Evolutionary conservation across 2,113 vertebrate genomes (phyloP), one percentile per base, ranked within the genome.

Genomic region (Nothobranchius kuhntae): DNA sequence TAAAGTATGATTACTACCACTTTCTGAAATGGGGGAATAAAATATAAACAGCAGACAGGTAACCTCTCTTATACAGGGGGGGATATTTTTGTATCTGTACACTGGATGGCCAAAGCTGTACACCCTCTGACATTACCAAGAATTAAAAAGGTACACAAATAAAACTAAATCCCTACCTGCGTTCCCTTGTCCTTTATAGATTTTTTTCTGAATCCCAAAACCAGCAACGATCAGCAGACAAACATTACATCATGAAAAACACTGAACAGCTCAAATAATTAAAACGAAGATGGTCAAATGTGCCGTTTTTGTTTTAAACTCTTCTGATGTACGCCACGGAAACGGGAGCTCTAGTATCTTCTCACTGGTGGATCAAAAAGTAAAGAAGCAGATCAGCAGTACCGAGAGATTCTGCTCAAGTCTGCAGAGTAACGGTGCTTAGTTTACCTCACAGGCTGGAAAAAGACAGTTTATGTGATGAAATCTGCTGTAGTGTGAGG

Each of bases 191-290:
- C 75, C 48, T 53, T 30, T 30, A 4, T 30, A 17, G 13, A 13
- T 77, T 55, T 64, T 26, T 71, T 36, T 63, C 36, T 26, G 55
- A 55, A 47, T 71, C 13, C 3, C 68, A 65, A 63, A 52, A 9
- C 63, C 75, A 30, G 30, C 30, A 30, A 30, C 30, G 30, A 30
- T 30, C 30, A 36, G 46, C 62, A 86, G 80, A 83, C 56, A 60
- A 77, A 78, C 55, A 79, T 68, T 14, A 56, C 72, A 40, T 63
- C 72, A 75, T 86, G 86, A 82, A 84, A 24, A 71, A 56, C 55
- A 21, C 7, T 9, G 53, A 79, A 82, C 76, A 55, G 46, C 73
- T 30, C 30, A 30, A 30, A 30, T 30, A 3, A 30, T 30, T 72
- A 21, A 61, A 65, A 55, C 77, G 73, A 71, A 73, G 58, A 56